Evolutionary conservation across 2,888 invertebrate species (phyloP), one percentile per base, ranked within the genome.

Genomic region (Eudemis profundana): DNA sequence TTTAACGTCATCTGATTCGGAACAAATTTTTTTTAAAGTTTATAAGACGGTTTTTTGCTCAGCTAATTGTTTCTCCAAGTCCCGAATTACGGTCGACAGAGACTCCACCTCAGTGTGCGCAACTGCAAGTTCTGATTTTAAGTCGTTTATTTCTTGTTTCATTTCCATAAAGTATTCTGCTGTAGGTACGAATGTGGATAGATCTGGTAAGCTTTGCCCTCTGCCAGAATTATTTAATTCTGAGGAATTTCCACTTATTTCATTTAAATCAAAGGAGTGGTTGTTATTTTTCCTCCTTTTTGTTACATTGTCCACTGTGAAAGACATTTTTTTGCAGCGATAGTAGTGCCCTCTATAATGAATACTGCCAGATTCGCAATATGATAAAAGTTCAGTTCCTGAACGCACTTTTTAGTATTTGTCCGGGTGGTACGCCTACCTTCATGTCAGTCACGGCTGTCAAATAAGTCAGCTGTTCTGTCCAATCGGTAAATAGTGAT

Each of bases 151-250:
- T 44, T 44, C 44, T 10, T 44, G 19, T 21, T 44, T 44, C 44
- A 44, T 44, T 12, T 44, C 44, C 44, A 44, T 44, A 44, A 44
- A 44, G 21, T 44, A 44, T 21, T 44, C 44, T 21, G 44, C 44
- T 12, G 44, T 44, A 17, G 21, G 44, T 12, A 44, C 21, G 12
- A 44, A 44, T 21, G 44, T 44, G 7, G 44, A 44, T 2, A 44
- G 44, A 12, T 44, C 44, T 0, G 44, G 44, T 44, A 44, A 44
- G 21, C 44, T 21, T 15, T 44, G 17, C 3, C 44, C 17, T 15
- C 44, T 15, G 7, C 21, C 21, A 21, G 44, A 19, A 19, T 44
- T 17, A 19, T 21, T 44, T 17, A 44, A 12, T 7, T 12, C 44
- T 17, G 44, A 44, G 2, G 44, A 44, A 21, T 19, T 10, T 7